A percentile compares a stretch with the other conserved stretches of the same genome.
phyloP scores from a whole-genome alignment of 2,797 vertebrate species.

The Pseudochirops cupreus region DNA sequence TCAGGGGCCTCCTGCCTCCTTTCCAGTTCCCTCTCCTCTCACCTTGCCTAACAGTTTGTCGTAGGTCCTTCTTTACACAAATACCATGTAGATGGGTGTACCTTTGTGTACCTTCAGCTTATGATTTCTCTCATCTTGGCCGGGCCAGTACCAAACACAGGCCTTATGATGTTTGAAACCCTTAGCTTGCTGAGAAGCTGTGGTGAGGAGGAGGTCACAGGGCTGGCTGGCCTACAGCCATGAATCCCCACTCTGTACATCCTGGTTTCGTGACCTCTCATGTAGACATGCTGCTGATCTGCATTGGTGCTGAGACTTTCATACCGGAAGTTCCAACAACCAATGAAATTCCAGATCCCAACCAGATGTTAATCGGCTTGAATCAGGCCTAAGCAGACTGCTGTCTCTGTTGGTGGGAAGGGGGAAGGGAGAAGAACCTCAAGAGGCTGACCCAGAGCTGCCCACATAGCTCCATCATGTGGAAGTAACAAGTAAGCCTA shows the following conservation, averaged over 20 bases:
- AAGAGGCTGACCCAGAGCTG: background rate
- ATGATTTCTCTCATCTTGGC: background rate
- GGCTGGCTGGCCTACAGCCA: background rate
- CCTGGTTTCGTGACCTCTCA: background rate
- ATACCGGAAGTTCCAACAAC: background rate
- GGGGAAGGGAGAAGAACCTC: background rate
- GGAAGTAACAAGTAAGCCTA: background rate
- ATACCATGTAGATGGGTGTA: background rate
- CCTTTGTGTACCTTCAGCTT: background rate
- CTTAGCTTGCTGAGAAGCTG: background rate
- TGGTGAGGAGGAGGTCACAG: background rate
- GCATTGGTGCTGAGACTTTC: background rate
- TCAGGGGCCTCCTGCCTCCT: background rate
- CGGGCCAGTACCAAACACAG: background rate
- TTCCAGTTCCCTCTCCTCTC: background rate
- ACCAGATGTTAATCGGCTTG: background rate
- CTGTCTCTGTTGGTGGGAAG: background rate
- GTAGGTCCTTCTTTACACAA: background rate
- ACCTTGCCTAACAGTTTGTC: background rate
- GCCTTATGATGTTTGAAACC: background rate
- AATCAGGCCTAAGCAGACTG: background rate
- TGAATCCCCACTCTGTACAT: background rate
- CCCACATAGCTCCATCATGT: background rate
- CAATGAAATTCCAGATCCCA: background rate
- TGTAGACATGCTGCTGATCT: background rate